Evolutionary conservation across 2,797 vertebrate species (phyloP).

Genomic region (Neoniphon sammara): DNA sequence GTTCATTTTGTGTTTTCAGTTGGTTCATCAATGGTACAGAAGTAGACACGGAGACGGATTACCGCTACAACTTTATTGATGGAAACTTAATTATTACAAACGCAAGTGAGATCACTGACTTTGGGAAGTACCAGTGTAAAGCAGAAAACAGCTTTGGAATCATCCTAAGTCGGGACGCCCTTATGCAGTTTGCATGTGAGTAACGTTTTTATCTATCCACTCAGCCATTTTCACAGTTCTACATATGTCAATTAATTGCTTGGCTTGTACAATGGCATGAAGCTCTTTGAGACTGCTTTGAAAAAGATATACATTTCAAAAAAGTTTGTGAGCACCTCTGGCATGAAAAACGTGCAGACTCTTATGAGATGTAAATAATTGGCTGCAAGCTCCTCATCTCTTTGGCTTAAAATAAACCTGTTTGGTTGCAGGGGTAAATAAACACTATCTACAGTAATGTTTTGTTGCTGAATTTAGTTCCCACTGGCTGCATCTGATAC

Average conservation of each 20-base stretch:
- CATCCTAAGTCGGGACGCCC: conserved; percentile 89
- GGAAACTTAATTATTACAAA: conserved; percentile 92
- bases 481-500: conserved; percentile 57
- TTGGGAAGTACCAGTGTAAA: conserved; percentile 92
- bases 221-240: background rate
- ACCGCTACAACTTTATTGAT: conserved; percentile 89
- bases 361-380: conserved; percentile 35
- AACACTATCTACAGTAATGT: conserved; percentile 38
- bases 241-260: background rate
- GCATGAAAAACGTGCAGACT: background rate
- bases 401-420: conserved; percentile 46
- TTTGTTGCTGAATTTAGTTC: conserved; percentile 39
- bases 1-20: conserved; percentile 77
- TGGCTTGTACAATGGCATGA: background rate
- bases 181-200: conserved; percentile 96
- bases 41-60: conserved; percentile 86
- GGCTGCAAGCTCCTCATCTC: conserved; percentile 37
- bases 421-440: conserved; percentile 57
- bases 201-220: conserved; percentile 59
- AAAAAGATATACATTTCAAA: background rate
- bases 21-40: conserved; percentile 93
- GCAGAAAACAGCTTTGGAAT: conserved; percentile 88
- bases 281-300: background rate
- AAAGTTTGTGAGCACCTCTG: background rate
- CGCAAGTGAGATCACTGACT: conserved; percentile 87